Evolutionary conservation across 2,113 vertebrate species (phyloP), one percentile per base, ranked within the genome.

Genomic region (Machaerirhynchus nigripectus): DNA sequence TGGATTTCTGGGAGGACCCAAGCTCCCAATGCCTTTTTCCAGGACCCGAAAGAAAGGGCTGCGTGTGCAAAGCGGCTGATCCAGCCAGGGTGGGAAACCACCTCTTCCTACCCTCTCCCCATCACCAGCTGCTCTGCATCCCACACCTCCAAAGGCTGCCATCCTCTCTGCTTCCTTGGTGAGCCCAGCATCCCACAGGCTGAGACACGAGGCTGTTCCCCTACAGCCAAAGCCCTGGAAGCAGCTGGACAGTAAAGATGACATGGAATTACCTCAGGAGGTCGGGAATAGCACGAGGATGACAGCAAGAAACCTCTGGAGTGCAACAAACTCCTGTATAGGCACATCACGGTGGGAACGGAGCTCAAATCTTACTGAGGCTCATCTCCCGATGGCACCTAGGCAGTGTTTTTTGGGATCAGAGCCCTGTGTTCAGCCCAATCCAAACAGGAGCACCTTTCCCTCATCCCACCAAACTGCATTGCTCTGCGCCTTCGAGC

Each of bases 401-500:
- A 1, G 52, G 67, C 47, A 40, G 53, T 1, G 2, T 19, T 46
- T 77, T 27, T 28, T 46, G 44, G 55, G 40, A 69, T 42, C 74
- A 69, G 60, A 78, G 37, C 24, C 27, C 44, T 6, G 19, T 17
- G 50, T 5, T 23, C 57, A 84, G 26, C 26, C 49, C 2, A 0
- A 11, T 42, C 49, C 11, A 2, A 65, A 33, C 23, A 44, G 55
- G 77, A 77, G 40, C 21, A 24, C 28, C 47, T 53, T 53, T 49
- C 27, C 18, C 40, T 83, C 60, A 8, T 40, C 83, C 70, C 69
- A 56, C 40, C 17, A 3, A 39, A 39, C 27, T 4, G 2, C 65
- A 37, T 12, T 0, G 0, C 0, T 0, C 69, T 10, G 15, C 2
- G 0, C 37, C 59, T 60, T 70, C 0, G 1, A 73, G 67, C 52